A percentile compares a stretch with the other conserved stretches of the same genome.
These are phyloP conservation scores for Scolopax bukidnonensis DNA, from an alignment of 2,797 vertebrate genomes.

Conservation along the genomic window DNA sequence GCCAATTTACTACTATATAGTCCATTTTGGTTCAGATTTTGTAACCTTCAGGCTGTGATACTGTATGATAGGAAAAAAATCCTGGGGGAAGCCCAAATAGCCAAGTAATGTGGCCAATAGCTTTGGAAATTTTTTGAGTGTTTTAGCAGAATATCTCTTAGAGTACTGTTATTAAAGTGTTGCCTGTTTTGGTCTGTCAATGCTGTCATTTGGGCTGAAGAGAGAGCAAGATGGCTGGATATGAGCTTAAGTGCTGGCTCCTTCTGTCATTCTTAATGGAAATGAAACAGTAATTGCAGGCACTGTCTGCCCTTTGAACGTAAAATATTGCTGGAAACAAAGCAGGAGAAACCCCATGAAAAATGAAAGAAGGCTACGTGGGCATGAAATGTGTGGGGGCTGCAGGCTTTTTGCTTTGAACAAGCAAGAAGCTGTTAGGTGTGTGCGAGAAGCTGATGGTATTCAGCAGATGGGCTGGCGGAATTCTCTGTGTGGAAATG, in stretches of 20 bases:
- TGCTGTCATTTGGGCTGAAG: not conserved
- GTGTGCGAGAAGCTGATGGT: not conserved
- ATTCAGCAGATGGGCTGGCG: not conserved
- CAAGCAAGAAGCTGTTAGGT: slow-evolving; percentile 11
- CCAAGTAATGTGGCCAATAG: not conserved
- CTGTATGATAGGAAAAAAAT: not conserved
- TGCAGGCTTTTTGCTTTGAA: not conserved
- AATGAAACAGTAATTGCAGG: not conserved
- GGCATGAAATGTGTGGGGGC: not conserved
- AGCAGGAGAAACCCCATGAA: not conserved
- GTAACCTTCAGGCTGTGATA: not conserved
- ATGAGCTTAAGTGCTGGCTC: not conserved
- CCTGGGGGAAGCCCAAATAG: not conserved
- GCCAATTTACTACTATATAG: not conserved
- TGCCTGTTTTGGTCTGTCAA: not conserved
- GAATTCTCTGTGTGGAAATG: not conserved
- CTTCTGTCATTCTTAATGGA: not conserved
- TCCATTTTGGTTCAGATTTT: not conserved
- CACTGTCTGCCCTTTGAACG: not conserved
- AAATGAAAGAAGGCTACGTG: not conserved
- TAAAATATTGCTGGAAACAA: not conserved
- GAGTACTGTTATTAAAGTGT: not conserved
- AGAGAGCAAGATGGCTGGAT: not conserved
- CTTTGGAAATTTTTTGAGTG: not conserved
- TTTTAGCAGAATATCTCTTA: not conserved